phyloP scores from a whole-genome alignment of 2,113 vertebrate species.

The Cromileptes altivelis region DNA sequence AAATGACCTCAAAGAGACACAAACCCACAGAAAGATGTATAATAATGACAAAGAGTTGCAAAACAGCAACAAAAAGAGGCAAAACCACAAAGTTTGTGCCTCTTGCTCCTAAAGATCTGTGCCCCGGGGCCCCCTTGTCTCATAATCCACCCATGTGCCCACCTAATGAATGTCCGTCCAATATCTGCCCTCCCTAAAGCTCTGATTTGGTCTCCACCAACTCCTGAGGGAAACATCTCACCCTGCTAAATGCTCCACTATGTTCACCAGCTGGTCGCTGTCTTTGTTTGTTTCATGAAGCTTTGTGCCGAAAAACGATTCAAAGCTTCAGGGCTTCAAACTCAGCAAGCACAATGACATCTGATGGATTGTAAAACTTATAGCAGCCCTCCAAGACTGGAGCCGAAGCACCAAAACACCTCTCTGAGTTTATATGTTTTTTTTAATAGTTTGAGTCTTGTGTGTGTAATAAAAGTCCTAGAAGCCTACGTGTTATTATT shows the following conservation, averaged over 20 bases:
- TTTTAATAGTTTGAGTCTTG: not conserved
- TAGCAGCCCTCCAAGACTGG: not conserved
- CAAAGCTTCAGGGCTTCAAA: not conserved
- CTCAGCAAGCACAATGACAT: not conserved
- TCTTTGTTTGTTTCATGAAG: not conserved
- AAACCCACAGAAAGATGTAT: too few relatives aligned
- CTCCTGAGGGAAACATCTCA: not conserved
- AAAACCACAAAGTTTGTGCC: too few relatives aligned
- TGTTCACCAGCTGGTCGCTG: not conserved
- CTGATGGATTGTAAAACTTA: not conserved
- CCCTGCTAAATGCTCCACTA: too few relatives aligned
- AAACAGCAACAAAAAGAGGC: too few relatives aligned
- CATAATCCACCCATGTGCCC: too few relatives aligned
- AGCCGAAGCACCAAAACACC: not conserved
- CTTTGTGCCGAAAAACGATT: not conserved
- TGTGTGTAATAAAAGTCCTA: not conserved
- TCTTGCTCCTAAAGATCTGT: too few relatives aligned
- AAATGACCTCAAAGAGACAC: too few relatives aligned
- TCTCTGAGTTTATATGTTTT: not conserved
- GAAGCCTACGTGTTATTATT: not conserved
- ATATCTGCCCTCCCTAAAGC: not conserved
- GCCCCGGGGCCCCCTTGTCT: too few relatives aligned
- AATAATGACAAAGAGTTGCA: too few relatives aligned
- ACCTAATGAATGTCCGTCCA: not conserved
- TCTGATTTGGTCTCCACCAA: slow-evolving; percentile 10